A percentile compares a stretch with the other conserved stretches of the same genome.
Evolutionary conservation across 2,113 vertebrate species (phyloP).

Genomic region (Malurus melanocephalus): DNA sequence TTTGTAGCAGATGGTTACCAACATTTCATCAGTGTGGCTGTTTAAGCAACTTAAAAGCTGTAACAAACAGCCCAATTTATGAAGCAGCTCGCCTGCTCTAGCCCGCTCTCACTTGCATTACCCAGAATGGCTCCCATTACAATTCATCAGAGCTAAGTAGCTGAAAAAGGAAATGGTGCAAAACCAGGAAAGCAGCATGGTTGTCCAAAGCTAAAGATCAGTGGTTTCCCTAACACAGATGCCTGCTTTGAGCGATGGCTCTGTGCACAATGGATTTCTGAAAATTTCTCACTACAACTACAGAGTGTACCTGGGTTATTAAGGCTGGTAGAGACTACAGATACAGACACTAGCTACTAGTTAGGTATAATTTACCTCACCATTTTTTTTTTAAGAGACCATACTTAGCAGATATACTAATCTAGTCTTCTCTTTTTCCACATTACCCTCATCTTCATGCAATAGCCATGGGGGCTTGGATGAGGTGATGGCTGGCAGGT

Average conservation of each 20-base stretch:
- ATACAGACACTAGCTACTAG: background rate
- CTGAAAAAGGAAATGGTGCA: background rate
- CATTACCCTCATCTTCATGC: background rate
- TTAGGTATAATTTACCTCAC: background rate
- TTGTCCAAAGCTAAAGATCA: background rate
- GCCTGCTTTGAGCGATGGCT: background rate
- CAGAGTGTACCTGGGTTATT: background rate
- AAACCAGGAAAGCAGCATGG: background rate
- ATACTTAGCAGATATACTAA: background rate
- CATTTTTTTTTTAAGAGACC: background rate
- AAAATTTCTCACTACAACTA: background rate
- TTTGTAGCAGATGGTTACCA: conserved; percentile 43
- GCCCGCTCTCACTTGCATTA: background rate
- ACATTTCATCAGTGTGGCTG: conserved; percentile 31
- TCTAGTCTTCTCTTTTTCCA: background rate
- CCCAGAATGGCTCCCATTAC: background rate
- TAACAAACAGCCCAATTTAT: conserved; percentile 39
- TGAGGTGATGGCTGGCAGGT: background rate
- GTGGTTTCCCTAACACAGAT: background rate
- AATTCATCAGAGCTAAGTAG: conserved; percentile 18
- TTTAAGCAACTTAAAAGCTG: conserved; percentile 45
- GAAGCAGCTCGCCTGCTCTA: background rate
- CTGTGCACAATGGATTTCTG: background rate
- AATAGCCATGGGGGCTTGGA: background rate
- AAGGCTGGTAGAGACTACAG: background rate